Percentiles rank a stretch among this genome's conserved stretches.
phyloP scores from a whole-genome alignment of 2,113 vertebrate genomes.

The Arizona elegans region DNA sequence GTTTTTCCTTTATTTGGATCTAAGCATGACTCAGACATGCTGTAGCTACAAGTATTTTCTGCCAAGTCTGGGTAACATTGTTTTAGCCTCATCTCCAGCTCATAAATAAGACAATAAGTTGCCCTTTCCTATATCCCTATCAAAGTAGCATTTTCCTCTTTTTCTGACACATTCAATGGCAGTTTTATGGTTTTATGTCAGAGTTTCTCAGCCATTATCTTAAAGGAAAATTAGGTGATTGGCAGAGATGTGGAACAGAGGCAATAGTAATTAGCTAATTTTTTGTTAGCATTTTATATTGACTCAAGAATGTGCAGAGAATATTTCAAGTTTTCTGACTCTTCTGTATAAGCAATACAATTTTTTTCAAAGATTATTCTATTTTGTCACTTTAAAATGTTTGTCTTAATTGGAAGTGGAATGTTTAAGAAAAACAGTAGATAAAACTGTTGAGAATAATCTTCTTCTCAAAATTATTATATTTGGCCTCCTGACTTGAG shows the following conservation, averaged over 20 bases:
- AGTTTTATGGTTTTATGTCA: background rate
- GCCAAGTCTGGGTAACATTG: background rate
- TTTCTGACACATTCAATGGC: background rate
- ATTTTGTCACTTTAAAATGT: background rate
- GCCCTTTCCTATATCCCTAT: background rate
- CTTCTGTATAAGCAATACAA: background rate
- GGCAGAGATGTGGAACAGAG: background rate
- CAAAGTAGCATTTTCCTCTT: background rate
- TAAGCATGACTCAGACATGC: background rate
- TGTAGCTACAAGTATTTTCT: background rate
- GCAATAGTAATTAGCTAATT: background rate
- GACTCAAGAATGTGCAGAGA: background rate
- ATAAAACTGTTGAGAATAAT: background rate
- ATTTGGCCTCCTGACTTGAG: background rate
- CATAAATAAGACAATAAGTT: background rate
- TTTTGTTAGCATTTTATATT: background rate
- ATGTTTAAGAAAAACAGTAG: background rate
- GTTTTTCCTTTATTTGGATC: background rate
- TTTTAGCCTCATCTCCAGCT: background rate
- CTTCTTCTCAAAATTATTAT: conserved; percentile 26
- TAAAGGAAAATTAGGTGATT: background rate
- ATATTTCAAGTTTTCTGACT: background rate
- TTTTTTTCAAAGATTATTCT: background rate
- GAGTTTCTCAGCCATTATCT: background rate
- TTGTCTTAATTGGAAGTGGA: background rate